These are phyloP conservation scores for Laterallus jamaicensis DNA, from an alignment of 2,113 vertebrate genomes.

Conservation along the genomic window DNA sequence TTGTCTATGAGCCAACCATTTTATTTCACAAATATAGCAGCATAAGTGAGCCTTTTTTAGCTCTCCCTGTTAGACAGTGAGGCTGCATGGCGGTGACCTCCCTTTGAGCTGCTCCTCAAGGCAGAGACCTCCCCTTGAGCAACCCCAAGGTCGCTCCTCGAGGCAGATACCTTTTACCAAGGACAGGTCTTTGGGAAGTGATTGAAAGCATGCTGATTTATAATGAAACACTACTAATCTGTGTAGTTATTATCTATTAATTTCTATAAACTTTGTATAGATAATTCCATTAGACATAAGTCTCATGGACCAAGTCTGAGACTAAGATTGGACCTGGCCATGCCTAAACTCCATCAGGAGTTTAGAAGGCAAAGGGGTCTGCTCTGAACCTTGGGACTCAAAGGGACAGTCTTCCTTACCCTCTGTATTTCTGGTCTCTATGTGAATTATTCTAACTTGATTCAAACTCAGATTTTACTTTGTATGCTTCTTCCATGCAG, in stretches of 20 bases:
- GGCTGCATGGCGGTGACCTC: neutral
- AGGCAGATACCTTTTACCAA: neutral
- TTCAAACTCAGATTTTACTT: no score
- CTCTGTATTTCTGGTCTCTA: neutral
- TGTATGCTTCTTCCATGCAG: no score
- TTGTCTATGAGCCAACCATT: neutral
- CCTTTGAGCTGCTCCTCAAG: neutral
- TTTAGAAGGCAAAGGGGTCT: neutral
- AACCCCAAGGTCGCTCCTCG: neutral
- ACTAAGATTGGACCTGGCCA: neutral
- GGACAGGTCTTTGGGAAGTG: neutral
- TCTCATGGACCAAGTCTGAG: neutral
- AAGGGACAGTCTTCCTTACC: neutral
- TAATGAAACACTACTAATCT: neutral
- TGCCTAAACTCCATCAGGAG: neutral
- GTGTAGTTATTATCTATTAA: neutral
- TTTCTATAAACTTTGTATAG: neutral
- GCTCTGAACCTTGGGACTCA: neutral
- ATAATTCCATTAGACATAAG: neutral
- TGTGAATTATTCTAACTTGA: neutral
- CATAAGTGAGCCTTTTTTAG: neutral
- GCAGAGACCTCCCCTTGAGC: neutral
- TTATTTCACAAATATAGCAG: neutral
- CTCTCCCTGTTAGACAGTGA: neutral
- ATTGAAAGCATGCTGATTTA: neutral